Percentiles rank a stretch among this genome's conserved stretches.
Evolutionary conservation across 2,888 invertebrate species (phyloP).

Genomic region (Clivina fossor): DNA sequence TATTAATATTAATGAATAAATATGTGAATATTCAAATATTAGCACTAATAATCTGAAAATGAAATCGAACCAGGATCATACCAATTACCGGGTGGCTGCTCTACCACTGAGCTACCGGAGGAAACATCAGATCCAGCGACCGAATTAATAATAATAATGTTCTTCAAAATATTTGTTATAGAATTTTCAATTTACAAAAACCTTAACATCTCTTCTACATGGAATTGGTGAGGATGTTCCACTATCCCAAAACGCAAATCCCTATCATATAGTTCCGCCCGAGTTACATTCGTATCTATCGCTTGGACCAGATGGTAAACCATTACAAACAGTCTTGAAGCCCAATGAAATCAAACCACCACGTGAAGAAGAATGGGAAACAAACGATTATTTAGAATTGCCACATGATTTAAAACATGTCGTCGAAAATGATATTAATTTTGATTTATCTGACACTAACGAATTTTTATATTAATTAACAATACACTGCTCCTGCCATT

Average conservation of each 20-base stretch:
- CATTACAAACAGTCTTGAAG: constrained; percentile 61
- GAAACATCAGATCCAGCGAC: too few species aligned
- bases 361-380: constrained; percentile 65
- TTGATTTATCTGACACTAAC: constrained; percentile 3
- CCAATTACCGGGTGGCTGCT: too few species aligned
- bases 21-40: too few species aligned
- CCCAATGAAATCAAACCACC: constrained; percentile 57
- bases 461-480: constrained; percentile 6
- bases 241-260: constrained; percentile 66
- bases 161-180: constrained; percentile 44
- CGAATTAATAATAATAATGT: constrained; percentile 10
- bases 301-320: constrained; percentile 61
- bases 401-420: constrained; percentile 43
- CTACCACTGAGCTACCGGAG: too few species aligned
- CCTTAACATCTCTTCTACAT: constrained; percentile 57
- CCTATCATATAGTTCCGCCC: constrained; percentile 53
- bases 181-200: constrained; percentile 64
- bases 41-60: too few species aligned
- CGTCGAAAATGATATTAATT: constrained; percentile 6
- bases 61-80: too few species aligned
- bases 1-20: too few species aligned
- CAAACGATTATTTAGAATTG: constrained; percentile 67
- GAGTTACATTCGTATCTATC: constrained; percentile 63
- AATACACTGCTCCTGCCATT: too few species aligned
- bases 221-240: constrained; percentile 59